Conservation (phyloP, 2,113 vertebrate genomes). For the Lophochroa leadbeateri region DNA sequence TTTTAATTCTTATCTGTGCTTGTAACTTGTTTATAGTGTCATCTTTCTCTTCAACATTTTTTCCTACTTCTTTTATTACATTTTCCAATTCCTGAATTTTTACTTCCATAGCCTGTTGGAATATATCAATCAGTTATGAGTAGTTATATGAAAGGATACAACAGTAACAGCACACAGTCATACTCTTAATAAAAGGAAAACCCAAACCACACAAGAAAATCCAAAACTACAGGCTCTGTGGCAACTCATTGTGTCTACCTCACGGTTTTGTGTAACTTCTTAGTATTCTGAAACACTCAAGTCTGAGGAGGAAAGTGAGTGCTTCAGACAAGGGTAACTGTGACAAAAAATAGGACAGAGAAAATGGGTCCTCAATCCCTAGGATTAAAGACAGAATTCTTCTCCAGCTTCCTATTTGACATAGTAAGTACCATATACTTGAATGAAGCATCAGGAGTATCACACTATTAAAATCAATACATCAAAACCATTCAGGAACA, state of each 20-base stretch:
- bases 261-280: neutral
- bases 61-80: constrained; percentile 34
- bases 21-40: constrained; percentile 67
- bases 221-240: neutral
- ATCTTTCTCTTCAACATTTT: constrained; percentile 65
- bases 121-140: neutral
- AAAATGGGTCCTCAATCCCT: neutral
- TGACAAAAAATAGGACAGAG: neutral
- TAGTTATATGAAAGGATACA: neutral
- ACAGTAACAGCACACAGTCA: neutral
- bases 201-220: neutral
- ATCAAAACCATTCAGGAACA: neutral
- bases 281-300: neutral
- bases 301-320: neutral
- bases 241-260: neutral
- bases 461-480: neutral
- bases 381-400: neutral
- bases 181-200: neutral
- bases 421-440: neutral
- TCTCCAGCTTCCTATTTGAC: neutral
- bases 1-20: constrained; percentile 50
- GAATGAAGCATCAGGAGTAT: neutral
- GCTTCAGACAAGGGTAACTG: neutral
- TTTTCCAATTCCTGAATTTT: constrained; percentile 72
- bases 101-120: constrained; percentile 59